These are phyloP conservation scores for Icerya purchasi DNA, from an alignment of 2,888 invertebrate genomes.

Conservation along the genomic window DNA sequence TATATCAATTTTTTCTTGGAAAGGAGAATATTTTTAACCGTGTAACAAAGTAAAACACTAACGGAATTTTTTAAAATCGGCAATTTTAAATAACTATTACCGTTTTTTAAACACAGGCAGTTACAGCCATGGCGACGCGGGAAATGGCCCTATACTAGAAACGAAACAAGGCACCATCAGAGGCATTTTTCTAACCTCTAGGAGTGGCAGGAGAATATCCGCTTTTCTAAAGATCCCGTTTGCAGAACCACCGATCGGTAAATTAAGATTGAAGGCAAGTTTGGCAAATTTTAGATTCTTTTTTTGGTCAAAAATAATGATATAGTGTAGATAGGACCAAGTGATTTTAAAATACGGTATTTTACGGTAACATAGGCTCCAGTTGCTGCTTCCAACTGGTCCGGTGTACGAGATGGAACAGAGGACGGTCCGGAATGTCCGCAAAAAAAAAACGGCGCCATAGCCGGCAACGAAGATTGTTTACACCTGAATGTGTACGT, in stretches of 20 bases:
- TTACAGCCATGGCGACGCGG: too few species aligned
- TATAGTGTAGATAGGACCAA: too few species aligned
- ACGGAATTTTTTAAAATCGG: too few species aligned
- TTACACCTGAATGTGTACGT: conserved; percentile 30
- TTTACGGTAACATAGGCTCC: too few species aligned
- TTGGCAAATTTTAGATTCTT: too few species aligned
- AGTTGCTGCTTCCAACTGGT: conserved; percentile 23
- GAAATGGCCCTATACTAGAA: background rate
- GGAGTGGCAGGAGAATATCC: conserved; percentile 19
- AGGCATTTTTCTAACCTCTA: conserved; percentile 4
- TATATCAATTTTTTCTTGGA: too few species aligned
- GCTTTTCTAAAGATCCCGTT: conserved; percentile 42
- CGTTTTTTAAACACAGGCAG: too few species aligned
- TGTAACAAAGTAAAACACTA: too few species aligned
- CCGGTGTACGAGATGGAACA: conserved; percentile 24
- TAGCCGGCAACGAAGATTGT: conserved; percentile 31
- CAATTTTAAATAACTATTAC: too few species aligned
- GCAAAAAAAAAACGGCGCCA: conserved; percentile 17
- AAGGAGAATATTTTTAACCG: too few species aligned
- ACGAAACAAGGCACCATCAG: conserved; percentile 2
- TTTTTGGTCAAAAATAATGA: too few species aligned
- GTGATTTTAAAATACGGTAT: too few species aligned
- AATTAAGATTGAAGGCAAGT: conserved; percentile 42
- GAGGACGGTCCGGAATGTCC: conserved; percentile 25
- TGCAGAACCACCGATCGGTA: conserved; percentile 37